Evolutionary conservation across 2,797 vertebrate species (phyloP).

Genomic region (Gymnodraco acuticeps): DNA sequence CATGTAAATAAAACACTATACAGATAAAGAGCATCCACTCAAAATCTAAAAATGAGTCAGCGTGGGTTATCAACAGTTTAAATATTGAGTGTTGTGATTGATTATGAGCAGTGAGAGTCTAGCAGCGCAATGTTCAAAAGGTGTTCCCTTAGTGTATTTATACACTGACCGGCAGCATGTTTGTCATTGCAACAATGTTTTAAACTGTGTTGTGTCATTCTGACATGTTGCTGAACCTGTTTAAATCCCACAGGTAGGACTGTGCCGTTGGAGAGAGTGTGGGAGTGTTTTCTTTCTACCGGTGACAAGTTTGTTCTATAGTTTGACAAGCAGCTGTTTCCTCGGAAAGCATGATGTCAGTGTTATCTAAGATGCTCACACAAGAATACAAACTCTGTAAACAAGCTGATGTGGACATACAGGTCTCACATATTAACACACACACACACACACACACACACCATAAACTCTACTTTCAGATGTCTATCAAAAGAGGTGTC

Average conservation of each 20-base stretch:
- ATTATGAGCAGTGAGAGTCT: background rate
- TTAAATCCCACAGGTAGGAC: conserved; percentile 29
- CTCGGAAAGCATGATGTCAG: conserved; percentile 11
- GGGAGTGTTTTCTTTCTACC: background rate
- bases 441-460: background rate
- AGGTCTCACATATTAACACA: background rate
- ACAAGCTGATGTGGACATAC: conserved; percentile 12
- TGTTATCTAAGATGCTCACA: conserved; percentile 4
- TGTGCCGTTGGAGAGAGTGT: background rate
- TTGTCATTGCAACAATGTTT: conserved; percentile 57
- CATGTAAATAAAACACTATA: conserved; percentile 7
- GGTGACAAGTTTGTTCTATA: conserved; percentile 5
- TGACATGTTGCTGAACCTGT: conserved; percentile 57
- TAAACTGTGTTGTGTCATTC: conserved; percentile 17
- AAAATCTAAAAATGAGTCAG: background rate
- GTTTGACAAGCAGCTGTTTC: conserved; percentile 53
- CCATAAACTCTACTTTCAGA: conserved; percentile 7
- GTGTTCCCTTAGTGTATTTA: conserved; percentile 4
- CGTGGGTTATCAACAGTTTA: background rate
- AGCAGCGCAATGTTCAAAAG: background rate
- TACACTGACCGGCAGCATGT: conserved; percentile 18
- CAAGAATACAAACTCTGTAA: conserved; percentile 16
- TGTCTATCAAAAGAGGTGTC: background rate
- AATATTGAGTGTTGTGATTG: background rate
- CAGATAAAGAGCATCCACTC: conserved; percentile 5